These are phyloP conservation scores for Centropus unirufus DNA, from an alignment of 2,113 vertebrate genomes.

Conservation along the genomic window DNA sequence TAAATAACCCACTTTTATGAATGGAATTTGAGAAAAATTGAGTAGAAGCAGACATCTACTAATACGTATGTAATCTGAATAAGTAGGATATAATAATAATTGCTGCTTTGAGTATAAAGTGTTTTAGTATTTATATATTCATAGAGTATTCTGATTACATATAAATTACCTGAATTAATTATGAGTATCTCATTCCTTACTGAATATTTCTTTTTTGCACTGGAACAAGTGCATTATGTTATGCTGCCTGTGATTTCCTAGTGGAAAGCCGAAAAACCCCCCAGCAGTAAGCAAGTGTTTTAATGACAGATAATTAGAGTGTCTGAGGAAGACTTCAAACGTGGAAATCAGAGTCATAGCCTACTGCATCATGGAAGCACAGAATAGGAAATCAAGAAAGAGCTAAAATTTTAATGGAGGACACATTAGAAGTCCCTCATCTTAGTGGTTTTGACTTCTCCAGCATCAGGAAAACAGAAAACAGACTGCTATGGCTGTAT, in stretches of 20 bases:
- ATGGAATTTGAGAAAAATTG: not conserved
- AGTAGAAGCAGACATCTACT: not conserved
- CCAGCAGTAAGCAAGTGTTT: not conserved
- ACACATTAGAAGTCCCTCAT: not conserved
- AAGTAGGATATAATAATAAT: not conserved
- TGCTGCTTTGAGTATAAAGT: not conserved
- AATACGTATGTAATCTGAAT: not conserved
- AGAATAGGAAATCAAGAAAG: not conserved
- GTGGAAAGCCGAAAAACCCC: not conserved
- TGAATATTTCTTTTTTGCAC: not conserved
- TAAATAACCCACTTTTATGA: not conserved
- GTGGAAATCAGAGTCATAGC: not conserved
- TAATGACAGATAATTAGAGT: not conserved
- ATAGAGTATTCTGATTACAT: not conserved
- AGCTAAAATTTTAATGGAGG: not conserved
- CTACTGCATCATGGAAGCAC: not conserved
- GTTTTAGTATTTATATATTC: not conserved
- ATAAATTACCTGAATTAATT: conserved; percentile 1
- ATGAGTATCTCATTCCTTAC: not conserved
- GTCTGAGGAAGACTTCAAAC: not conserved
- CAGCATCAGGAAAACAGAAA: not conserved
- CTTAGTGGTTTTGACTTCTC: not conserved
- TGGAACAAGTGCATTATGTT: not conserved
- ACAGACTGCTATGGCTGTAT: not conserved
- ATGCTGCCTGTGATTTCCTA: not conserved